phyloP scores from a whole-genome alignment of 2,113 vertebrate species.

The Trogon surrucura region DNA sequence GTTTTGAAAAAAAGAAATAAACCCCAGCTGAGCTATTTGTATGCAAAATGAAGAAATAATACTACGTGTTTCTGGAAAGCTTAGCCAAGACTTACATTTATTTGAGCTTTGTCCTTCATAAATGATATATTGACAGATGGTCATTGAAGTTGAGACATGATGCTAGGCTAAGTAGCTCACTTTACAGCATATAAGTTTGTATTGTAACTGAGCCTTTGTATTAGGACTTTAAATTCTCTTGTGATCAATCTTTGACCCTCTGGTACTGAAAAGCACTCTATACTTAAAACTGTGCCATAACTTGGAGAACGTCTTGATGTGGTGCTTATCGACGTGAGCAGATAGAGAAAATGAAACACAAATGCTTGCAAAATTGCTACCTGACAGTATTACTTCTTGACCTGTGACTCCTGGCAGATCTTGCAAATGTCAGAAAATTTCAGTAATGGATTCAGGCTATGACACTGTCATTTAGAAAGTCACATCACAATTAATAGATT shows the following conservation, averaged over 20 bases:
- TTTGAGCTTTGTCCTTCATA: conserved; percentile 24
- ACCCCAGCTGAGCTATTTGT: neutral
- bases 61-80: neutral
- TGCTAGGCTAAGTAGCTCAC: neutral
- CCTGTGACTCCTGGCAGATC: conserved; percentile 33
- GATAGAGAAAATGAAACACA: conserved; percentile 23
- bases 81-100: neutral
- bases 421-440: conserved; percentile 46
- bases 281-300: neutral
- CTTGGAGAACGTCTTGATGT: neutral
- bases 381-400: conserved; percentile 42
- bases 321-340: neutral
- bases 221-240: conserved; percentile 3
- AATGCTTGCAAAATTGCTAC: conserved; percentile 26
- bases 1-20: neutral
- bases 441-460: conserved; percentile 36
- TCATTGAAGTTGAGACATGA: neutral
- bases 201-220: neutral
- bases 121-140: neutral
- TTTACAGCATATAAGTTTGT: neutral
- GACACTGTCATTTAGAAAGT: conserved; percentile 63
- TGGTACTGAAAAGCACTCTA: neutral
- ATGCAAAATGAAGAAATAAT: neutral
- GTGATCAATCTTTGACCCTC: neutral
- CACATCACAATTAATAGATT: conserved; percentile 56